Percentiles rank a stretch among this genome's conserved stretches.
phyloP scores from a whole-genome alignment of 2,797 vertebrate species.

The Pseudotriccus pelzelni region DNA sequence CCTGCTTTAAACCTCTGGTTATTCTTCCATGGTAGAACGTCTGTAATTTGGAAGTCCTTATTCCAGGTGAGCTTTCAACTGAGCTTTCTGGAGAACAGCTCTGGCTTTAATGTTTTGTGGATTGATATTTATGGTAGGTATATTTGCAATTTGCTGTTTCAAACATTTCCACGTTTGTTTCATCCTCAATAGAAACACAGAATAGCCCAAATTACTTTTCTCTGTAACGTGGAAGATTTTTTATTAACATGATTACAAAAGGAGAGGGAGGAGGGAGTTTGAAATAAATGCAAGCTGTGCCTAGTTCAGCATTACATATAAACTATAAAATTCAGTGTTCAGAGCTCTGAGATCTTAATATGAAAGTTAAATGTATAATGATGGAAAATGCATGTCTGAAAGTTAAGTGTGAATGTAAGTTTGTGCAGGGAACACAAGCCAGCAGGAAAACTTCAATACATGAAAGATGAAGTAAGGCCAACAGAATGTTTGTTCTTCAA shows the following conservation, averaged over 20 bases:
- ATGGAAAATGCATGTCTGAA: neutral
- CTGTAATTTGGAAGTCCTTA: rapidly evolving
- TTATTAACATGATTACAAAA: neutral
- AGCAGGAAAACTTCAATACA: neutral
- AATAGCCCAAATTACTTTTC: neutral
- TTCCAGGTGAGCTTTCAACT: neutral
- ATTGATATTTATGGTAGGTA: neutral
- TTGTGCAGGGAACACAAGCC: neutral
- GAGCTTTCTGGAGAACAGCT: neutral
- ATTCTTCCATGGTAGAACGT: neutral
- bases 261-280: neutral
- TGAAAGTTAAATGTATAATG: neutral
- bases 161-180: neutral
- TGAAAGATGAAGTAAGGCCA: neutral
- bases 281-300: neutral
- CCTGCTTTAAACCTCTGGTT: neutral
- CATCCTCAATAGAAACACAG: neutral
- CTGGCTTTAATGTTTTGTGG: neutral
- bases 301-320: neutral
- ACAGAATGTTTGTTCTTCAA: neutral
- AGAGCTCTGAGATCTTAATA: neutral
- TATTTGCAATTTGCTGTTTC: neutral
- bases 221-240: neutral
- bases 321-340: neutral
- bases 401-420: neutral